phyloP scores from a whole-genome alignment of 2,113 vertebrate genomes.

The Indri indri region DNA sequence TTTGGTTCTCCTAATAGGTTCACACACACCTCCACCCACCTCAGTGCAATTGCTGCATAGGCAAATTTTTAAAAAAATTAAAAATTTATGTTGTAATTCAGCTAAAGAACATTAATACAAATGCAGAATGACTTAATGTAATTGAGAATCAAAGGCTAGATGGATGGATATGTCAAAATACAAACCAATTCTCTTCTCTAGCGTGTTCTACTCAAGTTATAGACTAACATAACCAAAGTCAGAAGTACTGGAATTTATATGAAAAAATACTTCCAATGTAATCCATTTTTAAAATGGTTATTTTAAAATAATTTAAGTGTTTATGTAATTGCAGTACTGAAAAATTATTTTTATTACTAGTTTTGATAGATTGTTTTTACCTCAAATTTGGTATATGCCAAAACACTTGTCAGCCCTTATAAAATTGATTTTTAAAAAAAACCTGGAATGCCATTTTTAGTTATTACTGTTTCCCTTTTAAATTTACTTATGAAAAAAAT shows the following conservation, averaged over 20 bases:
- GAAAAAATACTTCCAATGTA: slow-evolving; percentile 58
- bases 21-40: not conserved
- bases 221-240: slow-evolving; percentile 59
- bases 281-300: slow-evolving; percentile 64
- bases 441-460: slow-evolving; percentile 63
- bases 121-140: slow-evolving; percentile 29
- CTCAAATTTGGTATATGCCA: slow-evolving; percentile 63
- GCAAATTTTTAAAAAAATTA: slow-evolving; percentile 35
- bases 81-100: not conserved
- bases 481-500: slow-evolving; percentile 22
- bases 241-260: slow-evolving; percentile 19
- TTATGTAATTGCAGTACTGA: slow-evolving; percentile 53
- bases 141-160: slow-evolving; percentile 68
- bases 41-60: slow-evolving; percentile 32
- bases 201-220: slow-evolving; percentile 32
- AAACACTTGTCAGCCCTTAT: slow-evolving; percentile 49
- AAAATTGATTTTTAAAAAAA: slow-evolving; percentile 48
- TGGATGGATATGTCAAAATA: slow-evolving; percentile 41
- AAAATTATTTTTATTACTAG: slow-evolving; percentile 66
- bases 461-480: slow-evolving; percentile 47
- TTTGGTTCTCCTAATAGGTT: slow-evolving; percentile 49
- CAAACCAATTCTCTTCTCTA: slow-evolving; percentile 44
- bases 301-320: slow-evolving; percentile 52
- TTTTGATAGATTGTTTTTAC: slow-evolving; percentile 73
- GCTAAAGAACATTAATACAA: slow-evolving; percentile 54